These are phyloP conservation scores for Trachemys scripta DNA, from an alignment of 2,113 vertebrate species.

Conservation along the genomic window DNA sequence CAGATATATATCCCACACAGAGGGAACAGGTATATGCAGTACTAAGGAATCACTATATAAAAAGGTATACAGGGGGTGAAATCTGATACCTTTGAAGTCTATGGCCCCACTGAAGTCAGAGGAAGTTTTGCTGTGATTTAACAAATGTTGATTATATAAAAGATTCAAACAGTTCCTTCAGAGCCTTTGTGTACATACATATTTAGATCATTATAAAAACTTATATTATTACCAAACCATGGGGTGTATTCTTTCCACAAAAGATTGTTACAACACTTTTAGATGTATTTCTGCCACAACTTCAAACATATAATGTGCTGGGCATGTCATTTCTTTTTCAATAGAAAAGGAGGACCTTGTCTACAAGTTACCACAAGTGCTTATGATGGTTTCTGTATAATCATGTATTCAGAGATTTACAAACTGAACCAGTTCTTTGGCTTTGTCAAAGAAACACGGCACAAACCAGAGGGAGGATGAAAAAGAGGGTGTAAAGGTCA, in stretches of 20 bases:
- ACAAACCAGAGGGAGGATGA: not conserved
- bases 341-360: not conserved
- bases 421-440: not conserved
- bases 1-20: not conserved
- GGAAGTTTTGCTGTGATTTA: not conserved
- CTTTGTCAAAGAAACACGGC: not conserved
- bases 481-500: not conserved
- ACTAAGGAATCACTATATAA: not conserved
- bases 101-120: not conserved
- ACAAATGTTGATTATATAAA: not conserved
- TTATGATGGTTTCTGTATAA: not conserved
- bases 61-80: not conserved
- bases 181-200: not conserved
- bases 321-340: not conserved
- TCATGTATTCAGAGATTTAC: not conserved
- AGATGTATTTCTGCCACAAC: not conserved
- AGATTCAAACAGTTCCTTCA: not conserved
- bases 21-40: not conserved
- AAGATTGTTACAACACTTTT: not conserved
- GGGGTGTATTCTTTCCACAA: not conserved
- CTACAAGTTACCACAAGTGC: not conserved
- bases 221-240: not conserved
- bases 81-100: not conserved
- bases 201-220: not conserved
- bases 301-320: not conserved